Evolutionary conservation across 2,113 vertebrate species (phyloP).

Genomic region (Perca schrenkii): DNA sequence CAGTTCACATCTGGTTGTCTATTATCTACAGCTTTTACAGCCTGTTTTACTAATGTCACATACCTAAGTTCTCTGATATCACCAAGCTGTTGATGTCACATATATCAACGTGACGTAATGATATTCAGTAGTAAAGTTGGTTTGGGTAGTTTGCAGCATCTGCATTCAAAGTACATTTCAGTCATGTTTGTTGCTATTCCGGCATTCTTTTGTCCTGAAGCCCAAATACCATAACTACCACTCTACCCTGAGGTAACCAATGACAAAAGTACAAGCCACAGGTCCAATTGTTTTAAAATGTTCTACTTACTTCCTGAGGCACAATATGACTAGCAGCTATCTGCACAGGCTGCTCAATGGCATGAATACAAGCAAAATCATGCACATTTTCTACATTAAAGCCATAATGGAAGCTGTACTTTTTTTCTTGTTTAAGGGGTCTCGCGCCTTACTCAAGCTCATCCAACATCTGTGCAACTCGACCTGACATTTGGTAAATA

Average conservation of each 20-base stretch:
- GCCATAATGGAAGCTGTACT: neutral
- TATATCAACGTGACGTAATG: neutral
- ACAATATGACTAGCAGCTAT: neutral
- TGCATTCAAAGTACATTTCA: neutral
- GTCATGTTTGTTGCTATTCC: neutral
- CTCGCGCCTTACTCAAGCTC: slow-evolving; percentile 3
- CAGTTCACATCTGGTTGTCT: neutral
- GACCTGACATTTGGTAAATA: slow-evolving; percentile 2
- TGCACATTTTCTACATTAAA: neutral
- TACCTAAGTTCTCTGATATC: too few species aligned
- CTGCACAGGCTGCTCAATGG: neutral
- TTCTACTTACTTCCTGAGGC: neutral
- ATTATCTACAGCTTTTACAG: neutral
- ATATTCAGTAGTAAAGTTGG: neutral
- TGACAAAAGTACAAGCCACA: neutral
- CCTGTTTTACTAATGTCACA: neutral
- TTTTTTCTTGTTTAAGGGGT: neutral
- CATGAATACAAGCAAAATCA: neutral
- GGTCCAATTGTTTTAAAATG: neutral
- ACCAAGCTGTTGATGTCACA: neutral
- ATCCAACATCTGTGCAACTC: neutral
- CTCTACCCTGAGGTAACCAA: neutral
- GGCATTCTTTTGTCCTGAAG: neutral
- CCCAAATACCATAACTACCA: neutral
- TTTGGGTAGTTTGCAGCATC: neutral